Evolutionary conservation across 2,797 vertebrate species (phyloP), one percentile per base, ranked within the genome.

Genomic region (Arctocebus calabarensis): DNA sequence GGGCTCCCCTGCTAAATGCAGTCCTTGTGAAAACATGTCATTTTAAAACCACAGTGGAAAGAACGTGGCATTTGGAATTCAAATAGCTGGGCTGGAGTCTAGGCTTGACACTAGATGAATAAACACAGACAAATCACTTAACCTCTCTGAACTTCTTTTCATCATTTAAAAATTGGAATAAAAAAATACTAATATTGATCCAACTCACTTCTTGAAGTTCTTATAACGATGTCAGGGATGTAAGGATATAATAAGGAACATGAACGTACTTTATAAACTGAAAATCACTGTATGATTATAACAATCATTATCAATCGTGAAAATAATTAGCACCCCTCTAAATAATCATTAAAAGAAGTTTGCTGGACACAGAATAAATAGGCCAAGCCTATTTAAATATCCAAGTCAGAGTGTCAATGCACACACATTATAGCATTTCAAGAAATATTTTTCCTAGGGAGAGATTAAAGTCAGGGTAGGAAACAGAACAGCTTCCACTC

Each of bases 351-450:
- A 94, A 94, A 93, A 95, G 88, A 96, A 91, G 64, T 96, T 84
- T 86, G 22, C 88, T 91, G 34, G 77, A 57, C 77, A 66, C 52
- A 79, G 48, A 96, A 93, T 91, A 95, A 93, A 97, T n/a, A 96
- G 75, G 90, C 93, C 94, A 92, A 73, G 84, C 55, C 40, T 77
- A 90, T 94, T 97, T 95, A 93, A 95, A 96, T 95, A 96, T 88
- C 90, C 90, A 90, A 96, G 93, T 94, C 90, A 96, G 94, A 93
- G 95, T 91, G 95, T 97, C 96, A 93, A 92, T 96, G 88, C 43
- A 74, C 91, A 95, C 97, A 98, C 96, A 95, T 97, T 97, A 94
- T 96, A 98, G 90, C 95, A 96, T 96, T 97, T 98, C 95, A 97
- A 97, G 96, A 96, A 97, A 95, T 96, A 88, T 96, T 97, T 97